Evolutionary conservation across 1,140 invertebrate species (phyloP), one percentile per base, ranked within the genome.

Genomic region (Cheumatopsyche charites): DNA sequence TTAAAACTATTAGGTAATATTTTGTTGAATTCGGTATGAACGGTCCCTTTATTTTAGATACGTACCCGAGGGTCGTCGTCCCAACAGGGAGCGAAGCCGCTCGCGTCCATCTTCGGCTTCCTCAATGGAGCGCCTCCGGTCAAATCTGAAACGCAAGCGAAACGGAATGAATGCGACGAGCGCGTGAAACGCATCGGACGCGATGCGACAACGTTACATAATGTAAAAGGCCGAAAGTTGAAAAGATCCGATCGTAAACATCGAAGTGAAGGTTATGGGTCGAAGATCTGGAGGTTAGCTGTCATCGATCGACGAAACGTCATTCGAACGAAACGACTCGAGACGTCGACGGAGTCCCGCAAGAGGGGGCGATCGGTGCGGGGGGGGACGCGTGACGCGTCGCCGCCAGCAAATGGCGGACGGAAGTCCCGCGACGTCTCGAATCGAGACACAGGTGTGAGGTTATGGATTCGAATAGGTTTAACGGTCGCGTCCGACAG

Each of bases 61-160:
- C 80, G 82, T n/a, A 80, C 79, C 72, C 80, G 79, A 47, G 79
- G 78, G 21, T 78, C 76, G 62, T 82, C 82, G 74, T 83, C 83
- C 83, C 83, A 84, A n/a, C 81, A 81, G 73, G 83, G 80, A 72
- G 78, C 79, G 71, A 81, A 83, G 55, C 80, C 78, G 67, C 80
- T 81, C 25, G 62, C 41, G 52, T 76, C 75, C 82, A 84, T 84
- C 9, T 45, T 75, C 69, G 65, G 13, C 21, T 43, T 29, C n/a
- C 13, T 29, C 23, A 9, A 21, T 58, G 17, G 21, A 4, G 5
- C 12, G 5, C 5, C 12, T 42, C 41, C 12, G 55, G 45, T 73
- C 71, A 47, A 62, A 73, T n/a, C 15, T 70, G 11, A 61, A 62
- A 61, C 7, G 71, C 72, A 75, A 75, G 19, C 21, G 70, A 74